phyloP scores from a whole-genome alignment of 1,140 invertebrate species.

The Galendromus occidentalis region DNA sequence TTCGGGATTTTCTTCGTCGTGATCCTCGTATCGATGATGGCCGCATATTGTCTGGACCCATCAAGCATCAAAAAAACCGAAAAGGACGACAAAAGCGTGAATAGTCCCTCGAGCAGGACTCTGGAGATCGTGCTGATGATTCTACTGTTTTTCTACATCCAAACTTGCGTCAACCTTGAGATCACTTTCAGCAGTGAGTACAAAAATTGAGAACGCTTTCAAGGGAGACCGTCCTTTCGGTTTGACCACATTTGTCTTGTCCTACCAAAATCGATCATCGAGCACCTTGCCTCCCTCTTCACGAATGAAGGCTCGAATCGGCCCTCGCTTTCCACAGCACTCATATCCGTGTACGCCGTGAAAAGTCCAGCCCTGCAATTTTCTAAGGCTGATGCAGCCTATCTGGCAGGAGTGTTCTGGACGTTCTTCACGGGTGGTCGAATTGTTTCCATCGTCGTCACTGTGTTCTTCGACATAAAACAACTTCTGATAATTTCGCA shows the following conservation, averaged over 20 bases:
- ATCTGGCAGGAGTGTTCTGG: not conserved
- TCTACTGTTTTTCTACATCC: not conserved
- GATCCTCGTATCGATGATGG: not conserved
- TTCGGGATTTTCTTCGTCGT: not conserved
- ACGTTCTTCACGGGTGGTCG: not conserved
- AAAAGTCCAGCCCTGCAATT: not conserved
- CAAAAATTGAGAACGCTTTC: no score
- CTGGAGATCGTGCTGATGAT: not conserved
- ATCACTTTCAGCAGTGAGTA: not conserved
- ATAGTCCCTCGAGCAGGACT: not conserved
- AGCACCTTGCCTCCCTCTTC: no score
- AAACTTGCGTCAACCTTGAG: not conserved
- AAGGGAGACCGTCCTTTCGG: no score
- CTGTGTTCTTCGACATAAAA: not conserved
- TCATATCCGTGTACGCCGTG: not conserved
- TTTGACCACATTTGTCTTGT: no score
- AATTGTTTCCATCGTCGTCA: not conserved
- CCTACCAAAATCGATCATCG: no score
- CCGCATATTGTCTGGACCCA: not conserved
- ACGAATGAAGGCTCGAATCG: no score
- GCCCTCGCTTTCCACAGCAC: not conserved
- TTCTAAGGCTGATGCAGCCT: not conserved
- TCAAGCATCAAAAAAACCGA: not conserved
- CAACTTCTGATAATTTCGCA: not conserved
- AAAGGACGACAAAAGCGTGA: not conserved